Evolutionary conservation across 2,888 invertebrate species (phyloP).

Genomic region (Aethes cnicana): DNA sequence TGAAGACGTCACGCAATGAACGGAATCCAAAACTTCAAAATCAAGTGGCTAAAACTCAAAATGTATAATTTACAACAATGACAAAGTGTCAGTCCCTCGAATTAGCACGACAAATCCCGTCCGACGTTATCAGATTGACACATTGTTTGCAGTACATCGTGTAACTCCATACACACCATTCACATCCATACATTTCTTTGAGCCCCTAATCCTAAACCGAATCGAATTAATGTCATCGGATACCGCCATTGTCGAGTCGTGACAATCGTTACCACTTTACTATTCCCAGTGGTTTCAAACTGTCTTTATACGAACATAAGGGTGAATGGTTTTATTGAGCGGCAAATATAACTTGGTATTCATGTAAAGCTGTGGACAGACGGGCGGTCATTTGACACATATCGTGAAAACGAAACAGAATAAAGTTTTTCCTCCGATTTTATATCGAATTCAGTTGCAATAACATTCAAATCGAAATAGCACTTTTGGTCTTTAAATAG

Average conservation of each 20-base stretch:
- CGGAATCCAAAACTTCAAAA: too few relatives aligned
- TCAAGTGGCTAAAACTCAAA: too few relatives aligned
- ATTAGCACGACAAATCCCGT: too few relatives aligned
- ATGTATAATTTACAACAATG: too few relatives aligned
- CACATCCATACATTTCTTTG: constrained; percentile 1
- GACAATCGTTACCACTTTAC: neutral
- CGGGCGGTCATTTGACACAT: constrained; percentile 10
- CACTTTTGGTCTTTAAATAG: neutral
- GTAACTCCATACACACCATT: constrained; percentile 12
- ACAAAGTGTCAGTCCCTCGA: too few relatives aligned
- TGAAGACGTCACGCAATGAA: too few relatives aligned
- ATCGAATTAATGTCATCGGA: constrained; percentile 12
- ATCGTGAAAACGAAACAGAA: neutral
- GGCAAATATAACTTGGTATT: neutral
- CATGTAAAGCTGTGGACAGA: constrained; percentile 13
- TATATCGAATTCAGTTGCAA: neutral
- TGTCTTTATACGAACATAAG: neutral
- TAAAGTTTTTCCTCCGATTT: neutral
- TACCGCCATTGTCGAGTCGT: constrained; percentile 8
- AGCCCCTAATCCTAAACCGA: constrained; percentile 4
- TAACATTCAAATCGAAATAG: neutral
- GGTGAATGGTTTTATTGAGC: neutral
- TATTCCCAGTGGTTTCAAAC: neutral
- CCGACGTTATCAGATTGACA: too few relatives aligned
- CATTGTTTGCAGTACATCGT: constrained; percentile 7